phyloP scores from a whole-genome alignment of 2,888 invertebrate genomes.

The Eulithis testata region DNA sequence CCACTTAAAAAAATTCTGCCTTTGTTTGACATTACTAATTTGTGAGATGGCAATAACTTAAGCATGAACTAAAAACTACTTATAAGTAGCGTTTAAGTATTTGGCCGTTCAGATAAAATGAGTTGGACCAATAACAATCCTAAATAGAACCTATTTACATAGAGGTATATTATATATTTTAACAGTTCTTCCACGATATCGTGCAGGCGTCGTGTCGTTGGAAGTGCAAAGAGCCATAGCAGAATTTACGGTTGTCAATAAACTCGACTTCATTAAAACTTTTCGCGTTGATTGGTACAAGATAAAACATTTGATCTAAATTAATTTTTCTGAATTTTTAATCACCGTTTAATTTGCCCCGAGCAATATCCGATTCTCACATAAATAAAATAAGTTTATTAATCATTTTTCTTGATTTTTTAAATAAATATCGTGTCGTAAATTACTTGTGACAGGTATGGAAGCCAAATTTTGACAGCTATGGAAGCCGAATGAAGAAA shows the following conservation, averaged over 20 bases:
- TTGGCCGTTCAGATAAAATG: no score
- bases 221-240: slow-evolving; percentile 47
- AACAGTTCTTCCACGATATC: slow-evolving; percentile 27
- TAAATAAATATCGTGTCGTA: not conserved
- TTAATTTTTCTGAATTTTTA: slow-evolving; percentile 59
- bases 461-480: slow-evolving; percentile 43
- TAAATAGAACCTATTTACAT: no score
- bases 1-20: no score
- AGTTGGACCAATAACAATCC: no score
- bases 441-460: slow-evolving; percentile 36
- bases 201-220: no score
- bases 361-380: slow-evolving; percentile 43
- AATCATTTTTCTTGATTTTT: slow-evolving; percentile 44
- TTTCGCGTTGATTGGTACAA: slow-evolving; percentile 64
- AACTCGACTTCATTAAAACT: slow-evolving; percentile 62
- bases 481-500: slow-evolving; percentile 47
- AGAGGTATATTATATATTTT: no score
- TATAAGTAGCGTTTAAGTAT: no score
- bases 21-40: no score
- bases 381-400: slow-evolving; percentile 47
- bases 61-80: no score
- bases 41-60: no score
- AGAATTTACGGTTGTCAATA: slow-evolving; percentile 40
- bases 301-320: slow-evolving; percentile 59
- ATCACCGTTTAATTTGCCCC: slow-evolving; percentile 66